These are phyloP conservation scores for Odontomyia ornata DNA, from an alignment of 2,888 invertebrate species.

Conservation along the genomic window DNA sequence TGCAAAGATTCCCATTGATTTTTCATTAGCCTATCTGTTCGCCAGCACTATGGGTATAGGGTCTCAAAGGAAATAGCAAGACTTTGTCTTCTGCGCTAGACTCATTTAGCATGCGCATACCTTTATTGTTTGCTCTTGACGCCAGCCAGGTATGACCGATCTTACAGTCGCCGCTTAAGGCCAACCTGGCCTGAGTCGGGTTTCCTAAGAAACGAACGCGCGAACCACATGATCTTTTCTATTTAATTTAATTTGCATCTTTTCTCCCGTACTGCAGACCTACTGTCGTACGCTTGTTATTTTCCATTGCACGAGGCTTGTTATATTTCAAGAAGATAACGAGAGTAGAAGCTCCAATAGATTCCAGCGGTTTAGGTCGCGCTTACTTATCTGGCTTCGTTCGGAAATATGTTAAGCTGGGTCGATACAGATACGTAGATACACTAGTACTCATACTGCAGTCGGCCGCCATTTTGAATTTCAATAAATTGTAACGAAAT, in stretches of 20 bases:
- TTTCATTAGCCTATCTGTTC: slow-evolving; percentile 9
- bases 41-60: background rate
- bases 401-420: background rate
- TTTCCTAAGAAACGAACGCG: slow-evolving; percentile 5
- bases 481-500: slow-evolving; percentile 19
- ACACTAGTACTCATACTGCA: too few relatives aligned
- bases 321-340: slow-evolving; percentile 1
- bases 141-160: background rate
- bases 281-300: background rate
- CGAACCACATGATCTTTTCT: slow-evolving; percentile 24
- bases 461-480: slow-evolving; percentile 23
- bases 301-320: background rate
- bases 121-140: slow-evolving; percentile 29
- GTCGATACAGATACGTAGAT: background rate
- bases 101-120: slow-evolving; percentile 20
- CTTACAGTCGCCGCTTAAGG: slow-evolving; percentile 9
- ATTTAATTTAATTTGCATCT: slow-evolving; percentile 29
- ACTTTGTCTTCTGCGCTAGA: background rate
- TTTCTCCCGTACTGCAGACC: slow-evolving; percentile 12
- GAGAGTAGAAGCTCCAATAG: background rate
- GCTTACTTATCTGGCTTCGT: slow-evolving; percentile 25
- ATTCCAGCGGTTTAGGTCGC: background rate
- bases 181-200: slow-evolving; percentile 12
- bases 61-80: background rate
- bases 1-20: slow-evolving; percentile 1